Base-by-base conservation (phyloP, 2,888 invertebrate species). In the Eurytoma adleriae region DNA sequence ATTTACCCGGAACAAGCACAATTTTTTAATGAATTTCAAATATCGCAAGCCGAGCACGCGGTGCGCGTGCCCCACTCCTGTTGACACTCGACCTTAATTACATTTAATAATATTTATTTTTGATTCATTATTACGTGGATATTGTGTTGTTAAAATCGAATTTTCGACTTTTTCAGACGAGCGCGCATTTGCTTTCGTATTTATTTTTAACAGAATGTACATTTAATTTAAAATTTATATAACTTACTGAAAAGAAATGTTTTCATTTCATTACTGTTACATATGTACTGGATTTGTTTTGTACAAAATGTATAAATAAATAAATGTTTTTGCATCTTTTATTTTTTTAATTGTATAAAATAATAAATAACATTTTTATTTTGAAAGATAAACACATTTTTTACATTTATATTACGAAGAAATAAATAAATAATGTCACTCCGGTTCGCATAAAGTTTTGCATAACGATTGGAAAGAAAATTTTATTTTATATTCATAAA, bases 11-110 rank as follows among this genome's bases (percentile, higher is more conserved):
- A 27, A 72, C 62, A 50, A 62, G 52, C 72, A 52, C 14, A 27
- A 62, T 62, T 57, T 73, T 73, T 73, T 73, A 52, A 54, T 74
- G 66, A 67, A 67, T 48, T 48, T 57, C 56, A 67, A 74, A 74
- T 59, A 74, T 40, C 48, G 18, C 66, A 54, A 1, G 40, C 54
- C 40, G 64, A 40, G 59, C 20, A 1, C 13, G 14, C 16, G 1
- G 50, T 14, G n/a, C n/a, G n/a, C 54, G n/a, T 16, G 16, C 54
- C 54, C n/a, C 13, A 7, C 20, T 59, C 59, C 18, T 24, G 64
- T n/a, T 67, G 59, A 48, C 27, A 52, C 52, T 52, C 40, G 24
- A 50, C 18, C 54, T 62, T 73, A 73, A 62, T 62, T 64, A 73
- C 54, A 30, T 54, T 73, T 52, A 54, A 30, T 64, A 66, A 74